A percentile compares a stretch with the other conserved stretches of the same genome.
Evolutionary conservation across 2,888 invertebrate genomes (phyloP).

Genomic region (Alviniconcha strummeri): DNA sequence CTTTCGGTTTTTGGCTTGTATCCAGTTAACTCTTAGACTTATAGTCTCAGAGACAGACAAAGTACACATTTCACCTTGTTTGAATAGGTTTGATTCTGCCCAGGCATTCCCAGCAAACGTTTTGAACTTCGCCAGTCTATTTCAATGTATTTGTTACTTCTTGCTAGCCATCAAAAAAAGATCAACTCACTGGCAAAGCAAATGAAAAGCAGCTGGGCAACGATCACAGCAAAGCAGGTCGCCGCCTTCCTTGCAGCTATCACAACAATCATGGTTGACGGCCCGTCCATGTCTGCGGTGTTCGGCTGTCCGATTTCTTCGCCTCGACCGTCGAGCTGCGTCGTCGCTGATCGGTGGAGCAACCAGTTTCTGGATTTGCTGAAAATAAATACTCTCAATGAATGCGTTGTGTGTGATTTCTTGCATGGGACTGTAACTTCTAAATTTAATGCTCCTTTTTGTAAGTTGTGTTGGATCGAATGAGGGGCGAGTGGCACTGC

Average conservation of each 20-base stretch:
- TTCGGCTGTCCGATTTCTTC: slow-evolving; percentile 74
- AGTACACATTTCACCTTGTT: too few species aligned
- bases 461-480: neutral
- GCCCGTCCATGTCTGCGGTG: slow-evolving; percentile 70
- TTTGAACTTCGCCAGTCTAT: too few species aligned
- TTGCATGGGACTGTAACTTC: too few species aligned
- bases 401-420: too few species aligned
- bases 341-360: slow-evolving; percentile 90
- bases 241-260: slow-evolving; percentile 95
- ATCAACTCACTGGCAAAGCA: slow-evolving; percentile 90
- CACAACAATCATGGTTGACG: slow-evolving; percentile 91
- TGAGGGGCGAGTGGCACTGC: too few species aligned
- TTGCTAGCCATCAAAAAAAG: too few species aligned
- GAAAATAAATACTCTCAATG: slow-evolving; percentile 41
- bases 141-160: too few species aligned
- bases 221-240: slow-evolving; percentile 96
- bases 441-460: neutral
- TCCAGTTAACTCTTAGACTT: too few species aligned
- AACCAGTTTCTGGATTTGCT: slow-evolving; percentile 92
- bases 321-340: slow-evolving; percentile 76
- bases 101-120: too few species aligned
- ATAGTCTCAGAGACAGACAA: too few species aligned
- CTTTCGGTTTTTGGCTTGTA: too few species aligned
- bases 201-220: slow-evolving; percentile 96
- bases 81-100: too few species aligned